A percentile compares a stretch with the other conserved stretches of the same genome.
These are phyloP conservation scores for Spodoptera exigua DNA, from an alignment of 2,888 invertebrate genomes.

Conservation along the genomic window DNA sequence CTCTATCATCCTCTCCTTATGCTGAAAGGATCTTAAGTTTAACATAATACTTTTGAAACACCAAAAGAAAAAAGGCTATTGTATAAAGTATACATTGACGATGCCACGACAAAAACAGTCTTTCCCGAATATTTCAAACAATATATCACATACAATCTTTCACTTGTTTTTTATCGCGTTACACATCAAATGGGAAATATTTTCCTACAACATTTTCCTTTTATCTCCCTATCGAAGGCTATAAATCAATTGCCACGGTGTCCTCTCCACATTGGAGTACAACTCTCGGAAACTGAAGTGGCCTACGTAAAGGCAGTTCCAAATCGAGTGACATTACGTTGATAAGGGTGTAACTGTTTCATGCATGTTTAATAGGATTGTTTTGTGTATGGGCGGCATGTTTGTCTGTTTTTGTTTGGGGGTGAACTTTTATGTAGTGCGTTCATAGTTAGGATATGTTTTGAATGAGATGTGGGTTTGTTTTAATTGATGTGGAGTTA, in stretches of 20 bases:
- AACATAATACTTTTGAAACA: too few relatives aligned
- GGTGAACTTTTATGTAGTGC: not conserved
- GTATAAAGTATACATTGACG: too few relatives aligned
- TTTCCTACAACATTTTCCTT: not conserved
- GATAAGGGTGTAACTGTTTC: slow-evolving; percentile 43
- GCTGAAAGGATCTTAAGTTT: too few relatives aligned
- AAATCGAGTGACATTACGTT: slow-evolving; percentile 31
- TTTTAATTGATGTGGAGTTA: too few relatives aligned
- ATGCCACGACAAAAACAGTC: too few relatives aligned
- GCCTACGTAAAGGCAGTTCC: slow-evolving; percentile 25
- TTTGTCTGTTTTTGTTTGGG: slow-evolving; percentile 11
- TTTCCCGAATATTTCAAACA: too few relatives aligned
- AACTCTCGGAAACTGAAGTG: slow-evolving; percentile 13
- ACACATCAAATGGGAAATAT: not conserved
- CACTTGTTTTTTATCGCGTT: not conserved
- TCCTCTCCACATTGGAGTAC: slow-evolving; percentile 16
- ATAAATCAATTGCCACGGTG: slow-evolving; percentile 14
- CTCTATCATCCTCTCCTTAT: too few relatives aligned
- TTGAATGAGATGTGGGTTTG: too few relatives aligned
- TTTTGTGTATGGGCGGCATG: slow-evolving; percentile 6
- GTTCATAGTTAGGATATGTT: too few relatives aligned
- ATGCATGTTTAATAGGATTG: slow-evolving; percentile 34
- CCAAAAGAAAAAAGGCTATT: too few relatives aligned
- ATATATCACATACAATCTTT: not conserved
- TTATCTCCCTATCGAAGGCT: not conserved